Percentiles rank a stretch among this genome's conserved stretches.
Conservation (phyloP, 2,113 vertebrate genomes). For the Propithecus coquereli region DNA sequence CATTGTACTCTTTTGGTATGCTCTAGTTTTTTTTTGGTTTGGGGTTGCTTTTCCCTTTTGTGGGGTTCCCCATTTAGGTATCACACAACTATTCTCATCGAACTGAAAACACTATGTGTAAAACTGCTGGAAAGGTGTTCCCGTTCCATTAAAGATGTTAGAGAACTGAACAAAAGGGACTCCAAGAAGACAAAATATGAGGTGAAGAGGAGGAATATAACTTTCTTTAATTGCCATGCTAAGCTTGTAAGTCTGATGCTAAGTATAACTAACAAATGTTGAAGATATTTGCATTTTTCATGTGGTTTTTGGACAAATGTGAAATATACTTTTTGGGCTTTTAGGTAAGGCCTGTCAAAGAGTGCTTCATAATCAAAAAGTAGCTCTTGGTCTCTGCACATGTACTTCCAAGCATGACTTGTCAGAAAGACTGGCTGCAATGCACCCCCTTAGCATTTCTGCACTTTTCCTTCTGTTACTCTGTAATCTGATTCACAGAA, state of each 20-base stretch:
- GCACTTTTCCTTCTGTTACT: neutral
- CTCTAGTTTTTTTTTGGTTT: neutral
- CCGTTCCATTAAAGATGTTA: neutral
- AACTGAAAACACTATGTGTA: neutral
- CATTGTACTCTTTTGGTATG: neutral
- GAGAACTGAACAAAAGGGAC: neutral
- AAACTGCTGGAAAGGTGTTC: neutral
- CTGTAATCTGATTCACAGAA: neutral
- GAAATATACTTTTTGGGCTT: neutral
- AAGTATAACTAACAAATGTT: neutral
- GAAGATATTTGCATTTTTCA: neutral
- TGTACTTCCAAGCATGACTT: neutral
- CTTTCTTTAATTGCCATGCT: neutral
- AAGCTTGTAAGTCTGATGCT: neutral
- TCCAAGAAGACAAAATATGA: neutral
- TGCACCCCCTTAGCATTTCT: neutral
- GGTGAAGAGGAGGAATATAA: neutral
- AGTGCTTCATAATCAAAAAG: neutral
- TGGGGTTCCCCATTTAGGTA: neutral
- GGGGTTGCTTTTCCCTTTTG: neutral
- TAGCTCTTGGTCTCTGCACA: neutral
- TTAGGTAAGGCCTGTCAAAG: neutral
- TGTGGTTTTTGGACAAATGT: neutral
- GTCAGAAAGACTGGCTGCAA: neutral
- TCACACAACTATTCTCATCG: neutral